Base-by-base conservation (phyloP, 35 echinoderm and acorn worm species). In the Heliocidaris erythrogramma region DNA sequence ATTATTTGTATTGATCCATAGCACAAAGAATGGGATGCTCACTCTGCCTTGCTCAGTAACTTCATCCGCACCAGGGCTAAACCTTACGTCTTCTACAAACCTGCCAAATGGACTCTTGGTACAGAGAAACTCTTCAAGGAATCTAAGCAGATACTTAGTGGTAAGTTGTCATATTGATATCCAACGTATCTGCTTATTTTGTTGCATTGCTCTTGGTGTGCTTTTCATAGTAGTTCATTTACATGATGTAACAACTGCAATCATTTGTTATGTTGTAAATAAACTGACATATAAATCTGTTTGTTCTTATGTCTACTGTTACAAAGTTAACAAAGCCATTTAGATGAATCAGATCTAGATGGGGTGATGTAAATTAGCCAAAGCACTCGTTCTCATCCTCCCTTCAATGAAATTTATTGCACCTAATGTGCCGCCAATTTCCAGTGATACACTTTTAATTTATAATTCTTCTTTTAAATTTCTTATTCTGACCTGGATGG, bases 41-140 rank as follows among this genome's bases (percentile, higher is more conserved):
- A 99, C 91, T 94, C 94, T 49, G 86, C 24, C 60, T 31, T 93
- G 47, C 87, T 99, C 48, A 94, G 94, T 59, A 94, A 92, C 17
- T 99, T 96, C 59, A 99, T 99, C 71, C 95, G 91, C 93, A 99
- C 98, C n/a, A 99, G 96, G 92, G 95, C 96, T n/a, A 99, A 96
- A 90, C 98, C 98, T 16, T 93, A 93, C 7, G 90, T 99, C 48
- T 99, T 96, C 91, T 99, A 99, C 93, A 71, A 86, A 90, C 98
- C 98, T 35, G 93, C 93, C 32, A 94, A 94, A 71, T 94, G 94
- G 48, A 95, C 96, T 27, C 50, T 93, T 49, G 94, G 90, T 2
- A 94, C 96, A 48, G 71, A 95, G 30, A 97, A 99, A 86, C 94
- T 94, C 21, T 91, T 96, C 27, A 60, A 94, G 32, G 95, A 95